phyloP scores from a whole-genome alignment of 2,797 vertebrate genomes.

The Champsocephalus esox region DNA sequence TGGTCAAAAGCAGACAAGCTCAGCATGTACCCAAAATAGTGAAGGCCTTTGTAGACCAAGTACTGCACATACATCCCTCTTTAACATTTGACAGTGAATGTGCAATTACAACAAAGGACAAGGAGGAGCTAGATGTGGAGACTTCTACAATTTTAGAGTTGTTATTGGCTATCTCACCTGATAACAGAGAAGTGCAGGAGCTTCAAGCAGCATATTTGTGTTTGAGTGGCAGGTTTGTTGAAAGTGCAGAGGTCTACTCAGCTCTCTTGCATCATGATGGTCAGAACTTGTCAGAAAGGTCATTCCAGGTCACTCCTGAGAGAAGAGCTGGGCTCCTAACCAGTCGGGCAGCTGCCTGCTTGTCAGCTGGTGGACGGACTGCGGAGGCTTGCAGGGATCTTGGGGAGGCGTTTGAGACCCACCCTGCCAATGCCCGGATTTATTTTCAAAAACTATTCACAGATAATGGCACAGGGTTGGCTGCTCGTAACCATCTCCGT shows the following conservation, averaged over 20 bases:
- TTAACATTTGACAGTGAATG: constrained; percentile 26
- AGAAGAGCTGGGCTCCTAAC: constrained; percentile 81
- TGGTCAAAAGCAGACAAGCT: constrained; percentile 85
- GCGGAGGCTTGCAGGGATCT: constrained; percentile 86
- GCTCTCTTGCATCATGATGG: constrained; percentile 65
- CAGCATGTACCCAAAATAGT: constrained; percentile 85
- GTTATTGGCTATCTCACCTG: constrained; percentile 82
- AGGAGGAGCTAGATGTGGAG: constrained; percentile 28
- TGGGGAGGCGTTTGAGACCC: constrained; percentile 85
- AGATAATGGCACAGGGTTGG: constrained; percentile 56
- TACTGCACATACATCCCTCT: constrained; percentile 49
- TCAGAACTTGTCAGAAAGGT: constrained; percentile 31
- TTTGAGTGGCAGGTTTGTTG: constrained; percentile 76
- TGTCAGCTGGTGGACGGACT: constrained; percentile 80
- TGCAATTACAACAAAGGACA: constrained; percentile 18
- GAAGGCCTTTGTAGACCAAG: constrained; percentile 74
- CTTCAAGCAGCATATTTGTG: constrained; percentile 83
- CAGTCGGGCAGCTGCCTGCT: constrained; percentile 87
- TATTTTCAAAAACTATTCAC: constrained; percentile 86
- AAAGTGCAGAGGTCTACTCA: constrained; percentile 84
- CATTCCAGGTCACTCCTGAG: constrained; percentile 58
- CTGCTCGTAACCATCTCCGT: constrained; percentile 76
- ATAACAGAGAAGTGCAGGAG: constrained; percentile 71
- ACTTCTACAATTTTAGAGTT: constrained; percentile 77
- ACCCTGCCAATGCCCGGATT: constrained; percentile 81